These are phyloP conservation scores for Nemoura dubitans DNA, from an alignment of 2,888 invertebrate genomes.

Conservation along the genomic window DNA sequence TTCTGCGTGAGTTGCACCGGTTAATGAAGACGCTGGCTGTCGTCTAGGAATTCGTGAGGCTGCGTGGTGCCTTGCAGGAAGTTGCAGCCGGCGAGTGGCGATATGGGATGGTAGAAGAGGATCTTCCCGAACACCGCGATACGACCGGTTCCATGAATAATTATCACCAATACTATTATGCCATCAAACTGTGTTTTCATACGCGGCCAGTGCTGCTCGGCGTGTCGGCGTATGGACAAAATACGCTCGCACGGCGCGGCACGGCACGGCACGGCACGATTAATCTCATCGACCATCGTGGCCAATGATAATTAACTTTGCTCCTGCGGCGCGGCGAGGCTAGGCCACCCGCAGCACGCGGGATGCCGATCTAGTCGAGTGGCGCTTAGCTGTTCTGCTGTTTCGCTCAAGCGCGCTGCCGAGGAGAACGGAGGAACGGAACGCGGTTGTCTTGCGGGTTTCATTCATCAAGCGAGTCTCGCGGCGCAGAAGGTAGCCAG, in stretches of 20 bases:
- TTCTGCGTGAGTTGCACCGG: not conserved
- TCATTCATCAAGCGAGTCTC: not conserved
- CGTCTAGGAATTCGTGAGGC: not conserved
- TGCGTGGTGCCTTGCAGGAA: not conserved
- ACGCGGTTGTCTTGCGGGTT: not conserved
- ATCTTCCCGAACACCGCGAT: not conserved
- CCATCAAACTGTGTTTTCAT: not conserved
- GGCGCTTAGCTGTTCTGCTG: not conserved
- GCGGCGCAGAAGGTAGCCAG: not conserved
- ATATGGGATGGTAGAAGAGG: not conserved
- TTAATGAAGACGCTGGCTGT: not conserved
- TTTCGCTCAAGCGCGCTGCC: not conserved
- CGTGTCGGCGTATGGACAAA: not conserved
- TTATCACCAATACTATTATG: constrained; percentile 7
- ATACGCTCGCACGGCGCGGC: not conserved
- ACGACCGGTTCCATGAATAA: not conserved
- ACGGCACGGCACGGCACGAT: not conserved
- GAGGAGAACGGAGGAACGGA: not conserved
- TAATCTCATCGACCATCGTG: not conserved
- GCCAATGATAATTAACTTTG: not conserved
- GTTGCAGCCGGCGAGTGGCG: not conserved
- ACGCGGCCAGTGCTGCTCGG: not conserved
- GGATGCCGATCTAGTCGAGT: not conserved
- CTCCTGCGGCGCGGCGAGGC: not conserved
- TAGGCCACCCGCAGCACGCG: not conserved